A percentile compares a stretch with the other conserved stretches of the same genome.
Conservation (phyloP, 2,797 vertebrate species). For the Clarias platycephalus region DNA sequence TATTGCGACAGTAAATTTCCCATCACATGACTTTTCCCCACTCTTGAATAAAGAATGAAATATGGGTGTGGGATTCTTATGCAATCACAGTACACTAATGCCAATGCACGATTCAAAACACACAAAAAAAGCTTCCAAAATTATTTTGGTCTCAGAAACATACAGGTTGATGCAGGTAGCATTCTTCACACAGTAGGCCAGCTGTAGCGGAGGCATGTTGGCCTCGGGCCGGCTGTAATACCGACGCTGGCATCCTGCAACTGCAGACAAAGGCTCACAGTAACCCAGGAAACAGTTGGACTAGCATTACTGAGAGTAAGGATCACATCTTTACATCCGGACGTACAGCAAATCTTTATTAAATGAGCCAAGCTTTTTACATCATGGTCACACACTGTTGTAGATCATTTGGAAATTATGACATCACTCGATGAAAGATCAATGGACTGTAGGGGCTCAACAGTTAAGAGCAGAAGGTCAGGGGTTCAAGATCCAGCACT, state of each 20-base stretch:
- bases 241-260: neutral
- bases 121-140: neutral
- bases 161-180: slow-evolving; percentile 52
- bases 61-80: neutral
- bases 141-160: neutral
- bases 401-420: neutral
- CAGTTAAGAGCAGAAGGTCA: no score
- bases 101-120: neutral
- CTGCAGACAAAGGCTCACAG: neutral
- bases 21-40: neutral
- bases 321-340: neutral
- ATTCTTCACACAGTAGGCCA: slow-evolving; percentile 33
- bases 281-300: neutral
- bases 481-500: no score
- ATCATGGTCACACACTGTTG: neutral
- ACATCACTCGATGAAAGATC: neutral
- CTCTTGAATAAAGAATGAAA: neutral
- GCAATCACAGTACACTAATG: neutral
- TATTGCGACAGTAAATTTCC: neutral
- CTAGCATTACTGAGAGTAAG: neutral
- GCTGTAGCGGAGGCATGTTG: neutral
- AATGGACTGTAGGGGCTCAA: no score
- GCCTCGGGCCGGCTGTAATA: neutral
- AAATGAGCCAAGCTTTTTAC: neutral
- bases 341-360: neutral